Base-by-base conservation (phyloP, 1,140 invertebrate species). In the Drosophila mojavensis region DNA sequence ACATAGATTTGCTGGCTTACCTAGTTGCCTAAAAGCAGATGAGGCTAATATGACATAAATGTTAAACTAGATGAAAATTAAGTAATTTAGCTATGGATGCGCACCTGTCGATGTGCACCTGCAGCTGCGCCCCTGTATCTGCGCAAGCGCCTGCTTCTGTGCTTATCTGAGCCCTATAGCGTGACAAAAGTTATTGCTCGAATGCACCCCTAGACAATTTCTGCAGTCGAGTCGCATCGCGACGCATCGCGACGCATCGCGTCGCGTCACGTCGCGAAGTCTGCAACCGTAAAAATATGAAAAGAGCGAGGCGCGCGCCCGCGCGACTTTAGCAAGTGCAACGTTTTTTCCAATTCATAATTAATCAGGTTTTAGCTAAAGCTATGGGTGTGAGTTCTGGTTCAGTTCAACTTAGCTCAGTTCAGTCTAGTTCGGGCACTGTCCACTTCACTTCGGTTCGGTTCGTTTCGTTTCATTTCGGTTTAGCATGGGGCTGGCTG, bases 181-280 rank as follows among this genome's bases (percentile, higher is more conserved):
- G 82, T 86, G 82, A 88, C 82, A 88, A 88, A 79, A 86, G 83
- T 86, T 77, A 68, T 83, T 86, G 82, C 82, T 86, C 82, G 82
- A 86, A 76, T 86, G 82, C 83, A 51, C 77, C 75, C 67, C 79
- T 66, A 71, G 61, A 73, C 75, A 73, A 73, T 15, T 36, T 72
- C 60, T 77, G 70, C 64, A 68, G 64, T 47, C 73, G 51, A 56
- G 56, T 66, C 75, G 41, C 41, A 15, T 36, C 33, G 33, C 33
- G 2, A 9, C 9, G 33, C 33, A 9, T 33, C 33, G 20, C 20
- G 20, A 1, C 20, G n/a, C n/a, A n/a, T n/a, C n/a, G n/a, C 17
- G 17, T 17, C 17, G 33, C 33, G 33, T 36, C 33, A 36, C 33
- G 33, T 36, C 33, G 82, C 75, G 50, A 86, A 66, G 75, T 88